Base-by-base conservation (phyloP, 2,888 invertebrate genomes). In the Habroteleia sp. region DNA sequence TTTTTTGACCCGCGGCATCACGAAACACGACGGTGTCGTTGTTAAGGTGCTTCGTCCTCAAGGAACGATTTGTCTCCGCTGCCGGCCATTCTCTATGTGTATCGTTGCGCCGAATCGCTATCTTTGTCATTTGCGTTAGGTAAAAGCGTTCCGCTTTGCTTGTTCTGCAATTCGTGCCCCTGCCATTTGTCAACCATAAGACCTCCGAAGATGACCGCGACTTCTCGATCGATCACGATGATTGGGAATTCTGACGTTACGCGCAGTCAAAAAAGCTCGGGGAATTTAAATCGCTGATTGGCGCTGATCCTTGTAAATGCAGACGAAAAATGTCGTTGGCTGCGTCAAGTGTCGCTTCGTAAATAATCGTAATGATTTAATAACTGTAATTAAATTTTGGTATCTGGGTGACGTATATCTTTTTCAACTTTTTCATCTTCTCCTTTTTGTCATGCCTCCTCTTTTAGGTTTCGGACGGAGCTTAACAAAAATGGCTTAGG, bases 341-440 rank as follows among this genome's bases (percentile, higher is more conserved):
- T 48, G 42, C 33, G 52, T 27, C 52, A 35, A 46, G 60, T 33
- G 17, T 42, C 39, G 54, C 29, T 60, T 60, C 54, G 35, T 56
- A 71, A 62, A 62, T 46, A 62, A 62, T 62, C 31, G 71, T 48
- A 54, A 54, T 62, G 62, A 63, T 62, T 71, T 71, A 71, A 71
- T 54, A 62, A 62, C 54, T 31, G 62, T 44, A 71, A 71, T 71
- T 63, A 71, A 71, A 54, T 33, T 52, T 42, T 35, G 31, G 44
- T 35, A 10, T 42, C 20, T n/a, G 58, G 48, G 68, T 50, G 68
- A 56, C 58, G 68, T 41, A 68, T n/a, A n/a, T n/a, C n/a, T 58
- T 58, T 11, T 54, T 56, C 31, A 8, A 7, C 31, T 29, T 33
- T 27, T 35, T 41, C 23, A 1, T 41, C 25, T 46, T 16, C 7